These are phyloP conservation scores for Leptogaster cylindrica DNA, from an alignment of 2,888 invertebrate species.

Conservation along the genomic window DNA sequence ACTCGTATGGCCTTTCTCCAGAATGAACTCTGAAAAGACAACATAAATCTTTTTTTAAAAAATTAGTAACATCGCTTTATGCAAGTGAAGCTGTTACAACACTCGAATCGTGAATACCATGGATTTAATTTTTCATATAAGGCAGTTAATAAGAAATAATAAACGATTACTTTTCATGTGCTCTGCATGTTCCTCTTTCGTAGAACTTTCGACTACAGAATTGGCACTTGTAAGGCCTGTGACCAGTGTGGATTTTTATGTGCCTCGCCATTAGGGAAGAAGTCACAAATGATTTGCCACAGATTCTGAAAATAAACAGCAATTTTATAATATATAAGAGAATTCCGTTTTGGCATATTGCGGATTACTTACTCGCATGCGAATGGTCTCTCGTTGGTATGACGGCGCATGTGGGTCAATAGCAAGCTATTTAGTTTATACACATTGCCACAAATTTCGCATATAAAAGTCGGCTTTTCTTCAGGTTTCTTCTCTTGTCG, in stretches of 20 bases:
- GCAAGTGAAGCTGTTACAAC: no score
- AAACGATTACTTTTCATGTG: slow-evolving; percentile 30
- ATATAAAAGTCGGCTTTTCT: slow-evolving; percentile 24
- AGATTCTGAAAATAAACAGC: slow-evolving; percentile 25
- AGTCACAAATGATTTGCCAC: slow-evolving; percentile 29
- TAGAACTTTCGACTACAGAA: slow-evolving; percentile 27
- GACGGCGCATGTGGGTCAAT: slow-evolving; percentile 29
- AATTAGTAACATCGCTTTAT: no score
- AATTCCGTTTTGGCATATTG: no score
- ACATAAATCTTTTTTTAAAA: no score
- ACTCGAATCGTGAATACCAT: no score
- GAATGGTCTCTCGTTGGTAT: slow-evolving; percentile 36
- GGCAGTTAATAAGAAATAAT: neutral
- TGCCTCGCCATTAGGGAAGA: slow-evolving; percentile 25
- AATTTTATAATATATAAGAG: neutral
- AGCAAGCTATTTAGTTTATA: slow-evolving; percentile 30
- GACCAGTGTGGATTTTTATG: slow-evolving; percentile 29
- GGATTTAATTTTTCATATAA: neutral
- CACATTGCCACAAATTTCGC: slow-evolving; percentile 39
- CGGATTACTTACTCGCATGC: slow-evolving; percentile 39
- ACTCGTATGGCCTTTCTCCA: slow-evolving; percentile 40
- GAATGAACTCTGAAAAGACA: slow-evolving; percentile 42
- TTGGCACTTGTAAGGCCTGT: slow-evolving; percentile 28
- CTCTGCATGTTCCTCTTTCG: slow-evolving; percentile 28
- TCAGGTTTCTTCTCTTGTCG: neutral